Base-by-base conservation (phyloP, 2,797 vertebrate genomes). In the Neoniphon sammara region DNA sequence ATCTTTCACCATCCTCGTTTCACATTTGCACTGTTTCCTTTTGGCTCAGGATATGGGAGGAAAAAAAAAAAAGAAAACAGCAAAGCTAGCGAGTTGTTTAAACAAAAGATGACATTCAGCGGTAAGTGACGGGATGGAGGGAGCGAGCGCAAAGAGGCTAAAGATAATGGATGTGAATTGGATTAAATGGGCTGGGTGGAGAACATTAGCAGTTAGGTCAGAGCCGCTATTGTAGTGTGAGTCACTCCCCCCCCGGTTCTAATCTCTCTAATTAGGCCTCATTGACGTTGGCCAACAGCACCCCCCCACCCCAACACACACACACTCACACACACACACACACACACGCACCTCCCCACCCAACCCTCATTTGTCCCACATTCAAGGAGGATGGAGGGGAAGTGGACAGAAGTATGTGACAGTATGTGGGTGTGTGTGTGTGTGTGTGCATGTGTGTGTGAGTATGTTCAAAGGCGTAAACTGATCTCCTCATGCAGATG, bases 221-320 rank as follows among this genome's bases (percentile, higher is more conserved):
- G 78, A 88, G 81, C 88, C 87, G 83, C 86, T 88, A 91, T 91
- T 87, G 86, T 84, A 77, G 65, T 77, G 75, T 81, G 81, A 92
- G 81, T 91, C 90, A 91, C 89, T 91, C 85, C 82, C 76, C 82
- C 76, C 80, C 84, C 81, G 81, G 80, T 80, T 90, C 87, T 91
- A 92, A 94, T 93, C 88, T 88, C 73, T 88, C 90, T 93, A 93
- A 93, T 93, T 92, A 93, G 91, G 78, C 80, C 85, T 90, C 87
- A 85, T 91, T 69, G 64, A 71, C 46, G 76, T 87, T 82, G 81
- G 86, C 78, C 78, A 75, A 72, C 73, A 58, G 60, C 47, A 49
- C 82, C 61, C 71, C 52, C 2, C 72, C 15, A 36, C 44, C 27
- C 56, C 52, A 11, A 47, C 55, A 7, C 47, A 18, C 4, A 14